These are phyloP conservation scores for Vollenhovia emeryi DNA, from an alignment of 1,140 invertebrate species.

Conservation along the genomic window DNA sequence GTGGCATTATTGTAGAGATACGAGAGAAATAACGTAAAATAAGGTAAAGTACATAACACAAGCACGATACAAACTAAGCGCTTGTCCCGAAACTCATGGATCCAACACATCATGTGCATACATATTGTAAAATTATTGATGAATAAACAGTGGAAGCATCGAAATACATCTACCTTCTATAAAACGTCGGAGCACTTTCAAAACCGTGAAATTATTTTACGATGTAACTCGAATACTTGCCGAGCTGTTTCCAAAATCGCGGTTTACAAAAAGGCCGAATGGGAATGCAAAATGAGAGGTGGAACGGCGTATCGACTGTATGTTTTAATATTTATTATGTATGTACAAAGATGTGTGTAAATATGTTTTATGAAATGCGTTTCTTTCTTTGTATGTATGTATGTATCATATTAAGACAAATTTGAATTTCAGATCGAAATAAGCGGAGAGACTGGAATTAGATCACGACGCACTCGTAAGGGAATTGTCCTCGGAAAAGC, in stretches of 20 bases:
- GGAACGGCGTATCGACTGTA: neutral
- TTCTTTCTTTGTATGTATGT: constrained; percentile 61
- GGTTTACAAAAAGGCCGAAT: neutral
- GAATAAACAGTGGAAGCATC: constrained; percentile 84
- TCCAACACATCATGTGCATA: constrained; percentile 78
- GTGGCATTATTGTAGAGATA: constrained; percentile 74
- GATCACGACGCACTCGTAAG: constrained; percentile 90
- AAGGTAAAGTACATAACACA: constrained; percentile 69
- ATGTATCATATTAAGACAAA: constrained; percentile 61
- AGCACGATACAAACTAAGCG: constrained; percentile 71
- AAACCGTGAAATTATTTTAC: constrained; percentile 49
- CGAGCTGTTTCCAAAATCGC: constrained; percentile 4
- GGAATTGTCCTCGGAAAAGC: constrained; percentile 85
- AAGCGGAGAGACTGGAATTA: constrained; percentile 78
- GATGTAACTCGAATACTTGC: neutral
- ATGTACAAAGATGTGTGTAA: constrained; percentile 77
- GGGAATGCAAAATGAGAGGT: constrained; percentile 12
- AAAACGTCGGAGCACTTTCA: constrained; percentile 57
- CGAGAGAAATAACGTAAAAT: constrained; percentile 66
- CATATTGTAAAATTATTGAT: constrained; percentile 83
- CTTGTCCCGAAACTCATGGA: constrained; percentile 74
- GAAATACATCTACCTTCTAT: constrained; percentile 55
- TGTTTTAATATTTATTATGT: constrained; percentile 71
- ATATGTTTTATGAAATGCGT: constrained; percentile 56
- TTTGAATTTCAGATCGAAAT: constrained; percentile 57